Base-by-base conservation (phyloP, 23 tunicate species). In the Trididemnum nubilum region DNA sequence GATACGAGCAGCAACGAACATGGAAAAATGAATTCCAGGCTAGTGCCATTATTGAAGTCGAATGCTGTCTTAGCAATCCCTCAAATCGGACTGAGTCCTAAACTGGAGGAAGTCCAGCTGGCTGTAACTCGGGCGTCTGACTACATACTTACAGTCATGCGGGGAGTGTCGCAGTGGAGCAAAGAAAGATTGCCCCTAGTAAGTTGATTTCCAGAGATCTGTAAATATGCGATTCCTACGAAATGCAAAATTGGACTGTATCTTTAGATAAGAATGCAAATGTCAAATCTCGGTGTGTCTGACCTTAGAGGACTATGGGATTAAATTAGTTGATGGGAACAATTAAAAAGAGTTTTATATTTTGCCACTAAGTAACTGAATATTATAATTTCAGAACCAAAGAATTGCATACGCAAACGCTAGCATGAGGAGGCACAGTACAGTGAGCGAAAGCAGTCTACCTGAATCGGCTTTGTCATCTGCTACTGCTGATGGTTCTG, bases 51-150 rank as follows among this genome's bases (percentile, higher is more conserved):
- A 25, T 38, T 90, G 38, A 58, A 90, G 21, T 38, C 89, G 0
- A 86, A 90, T 66, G 92, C 91, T n/a, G 88, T 89, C 1, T 70
- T 95, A 18, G 66, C 90, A 0, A 95, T 95, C 34, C 99, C 99
- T 12, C 91, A 86, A 50, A 90, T 95, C 64, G 86, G 88, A 28
- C 76, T 88, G 82, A 83, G 75, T 34, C 99, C 99, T 7, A 75
- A 57, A 32, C 83, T 95, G 2, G 99, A 95, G 33, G 95, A 95
- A 90, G 84, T 95, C 1, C 99, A 90, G 52, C 74, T 70, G 30
- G 82, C 80, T 12, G 59, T 95, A 23, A 85, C 94, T 25, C 84
- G 84, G 24, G 99, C 83, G 64, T 79, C 94, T 1, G 94, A 89
- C 32, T 84, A 61, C 81, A 72, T 92, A 32, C 44, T 92, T 67